Conservation (phyloP, 2,797 vertebrate genomes). For the Tauraco hartlaubi region DNA sequence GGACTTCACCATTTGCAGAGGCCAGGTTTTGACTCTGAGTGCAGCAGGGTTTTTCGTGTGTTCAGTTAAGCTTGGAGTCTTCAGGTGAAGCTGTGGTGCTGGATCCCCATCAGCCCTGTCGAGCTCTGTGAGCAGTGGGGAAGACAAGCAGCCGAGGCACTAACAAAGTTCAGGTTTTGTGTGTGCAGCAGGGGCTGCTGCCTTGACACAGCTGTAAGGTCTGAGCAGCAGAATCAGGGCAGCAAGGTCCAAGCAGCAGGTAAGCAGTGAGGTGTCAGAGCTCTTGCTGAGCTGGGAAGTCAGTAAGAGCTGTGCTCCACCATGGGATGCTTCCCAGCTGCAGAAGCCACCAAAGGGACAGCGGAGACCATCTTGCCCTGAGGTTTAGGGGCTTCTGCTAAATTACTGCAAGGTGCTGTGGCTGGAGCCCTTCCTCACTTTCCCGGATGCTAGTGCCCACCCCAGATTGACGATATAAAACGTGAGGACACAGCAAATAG, state of each 20-base stretch:
- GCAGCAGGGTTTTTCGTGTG: background rate
- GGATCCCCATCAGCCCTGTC: background rate
- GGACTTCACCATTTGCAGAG: background rate
- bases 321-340: background rate
- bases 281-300: background rate
- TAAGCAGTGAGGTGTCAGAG: background rate
- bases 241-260: background rate
- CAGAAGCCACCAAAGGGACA: background rate
- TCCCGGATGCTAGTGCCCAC: background rate
- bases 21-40: background rate
- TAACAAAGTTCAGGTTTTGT: background rate
- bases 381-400: background rate
- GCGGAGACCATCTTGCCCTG: background rate
- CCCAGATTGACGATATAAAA: background rate
- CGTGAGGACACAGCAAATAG: background rate
- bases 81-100: background rate
- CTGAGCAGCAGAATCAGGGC: background rate
- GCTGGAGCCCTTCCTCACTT: background rate
- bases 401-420: background rate
- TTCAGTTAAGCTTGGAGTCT: background rate
- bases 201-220: background rate
- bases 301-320: background rate
- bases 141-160: background rate
- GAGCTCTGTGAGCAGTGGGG: background rate
- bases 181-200: background rate